Percentiles rank a stretch among this genome's conserved stretches.
Conservation (phyloP, 2,888 invertebrate species). For the Lithophane semibrunnea region DNA sequence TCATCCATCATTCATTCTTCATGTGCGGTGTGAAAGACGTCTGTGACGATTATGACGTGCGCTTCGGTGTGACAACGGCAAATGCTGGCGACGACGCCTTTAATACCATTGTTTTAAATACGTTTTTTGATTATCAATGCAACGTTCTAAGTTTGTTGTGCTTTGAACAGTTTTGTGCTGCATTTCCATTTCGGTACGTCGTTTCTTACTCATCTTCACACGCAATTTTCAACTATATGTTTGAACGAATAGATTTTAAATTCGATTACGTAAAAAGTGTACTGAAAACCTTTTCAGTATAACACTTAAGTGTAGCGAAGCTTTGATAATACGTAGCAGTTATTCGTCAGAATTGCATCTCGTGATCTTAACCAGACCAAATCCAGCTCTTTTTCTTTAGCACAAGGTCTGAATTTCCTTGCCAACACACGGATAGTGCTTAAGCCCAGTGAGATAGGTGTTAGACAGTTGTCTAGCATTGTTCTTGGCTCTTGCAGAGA, state of each 20-base stretch:
- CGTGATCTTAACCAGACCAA: conserved; percentile 35
- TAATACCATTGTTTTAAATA: conserved; percentile 73
- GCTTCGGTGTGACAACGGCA: conserved; percentile 74
- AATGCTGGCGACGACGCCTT: conserved; percentile 64
- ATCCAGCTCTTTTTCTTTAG: conserved; percentile 51
- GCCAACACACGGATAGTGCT: conserved; percentile 51
- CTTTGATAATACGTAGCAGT: conserved; percentile 77
- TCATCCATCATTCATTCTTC: conserved; percentile 88
- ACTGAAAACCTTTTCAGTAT: conserved; percentile 28
- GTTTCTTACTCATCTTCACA: background rate
- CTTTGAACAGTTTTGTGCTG: conserved; percentile 72
- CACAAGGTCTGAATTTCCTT: conserved; percentile 60
- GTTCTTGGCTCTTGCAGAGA: conserved; percentile 67
- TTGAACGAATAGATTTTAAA: background rate
- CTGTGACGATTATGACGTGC: conserved; percentile 85
- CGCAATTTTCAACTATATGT: conserved; percentile 17
- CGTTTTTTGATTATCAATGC: conserved; percentile 75
- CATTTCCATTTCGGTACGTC: conserved; percentile 23
- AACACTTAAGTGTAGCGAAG: conserved; percentile 73
- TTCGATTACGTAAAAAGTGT: background rate
- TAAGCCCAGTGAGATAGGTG: conserved; percentile 69
- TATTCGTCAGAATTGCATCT: conserved; percentile 78
- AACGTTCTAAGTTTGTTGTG: conserved; percentile 73
- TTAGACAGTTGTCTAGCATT: conserved; percentile 75
- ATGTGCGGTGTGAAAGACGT: conserved; percentile 85